Percentiles rank a stretch among this genome's conserved stretches.
phyloP scores from a whole-genome alignment of 2,113 vertebrate genomes.

The Onychostoma macrolepis region DNA sequence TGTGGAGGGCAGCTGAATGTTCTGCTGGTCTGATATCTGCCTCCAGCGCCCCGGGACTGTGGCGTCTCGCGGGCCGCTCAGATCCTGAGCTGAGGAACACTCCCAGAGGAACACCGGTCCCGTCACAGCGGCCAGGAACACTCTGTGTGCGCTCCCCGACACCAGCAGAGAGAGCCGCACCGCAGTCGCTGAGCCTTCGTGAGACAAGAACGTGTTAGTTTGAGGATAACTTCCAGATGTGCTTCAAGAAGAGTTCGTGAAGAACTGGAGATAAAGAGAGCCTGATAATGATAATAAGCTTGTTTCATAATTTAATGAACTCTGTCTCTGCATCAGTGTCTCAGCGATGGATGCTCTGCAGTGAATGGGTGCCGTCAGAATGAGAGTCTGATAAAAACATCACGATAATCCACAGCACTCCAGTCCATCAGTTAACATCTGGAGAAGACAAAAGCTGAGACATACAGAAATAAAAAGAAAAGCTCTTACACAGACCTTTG shows the following conservation, averaged over 20 bases:
- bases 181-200: slow-evolving; percentile 66
- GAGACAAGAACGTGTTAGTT: neutral
- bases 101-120: slow-evolving; percentile 89
- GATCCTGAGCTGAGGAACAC: slow-evolving; percentile 69
- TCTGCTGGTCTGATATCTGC: slow-evolving; percentile 76
- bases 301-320: no score
- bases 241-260: neutral
- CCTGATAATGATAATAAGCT: no score
- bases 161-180: slow-evolving; percentile 79
- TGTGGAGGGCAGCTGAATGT: slow-evolving; percentile 77
- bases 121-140: slow-evolving; percentile 76
- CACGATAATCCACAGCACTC: no score
- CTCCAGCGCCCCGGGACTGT: slow-evolving; percentile 80
- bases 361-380: no score
- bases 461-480: no score
- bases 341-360: no score
- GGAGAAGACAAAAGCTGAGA: no score
- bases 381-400: no score
- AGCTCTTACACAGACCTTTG: slow-evolving; percentile 71
- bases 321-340: no score
- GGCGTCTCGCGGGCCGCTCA: slow-evolving; percentile 64
- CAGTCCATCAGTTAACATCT: no score
- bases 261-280: neutral
- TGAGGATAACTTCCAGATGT: neutral
- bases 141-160: slow-evolving; percentile 82